Conservation (phyloP, 2,888 invertebrate genomes). For the Andrena marginata region DNA sequence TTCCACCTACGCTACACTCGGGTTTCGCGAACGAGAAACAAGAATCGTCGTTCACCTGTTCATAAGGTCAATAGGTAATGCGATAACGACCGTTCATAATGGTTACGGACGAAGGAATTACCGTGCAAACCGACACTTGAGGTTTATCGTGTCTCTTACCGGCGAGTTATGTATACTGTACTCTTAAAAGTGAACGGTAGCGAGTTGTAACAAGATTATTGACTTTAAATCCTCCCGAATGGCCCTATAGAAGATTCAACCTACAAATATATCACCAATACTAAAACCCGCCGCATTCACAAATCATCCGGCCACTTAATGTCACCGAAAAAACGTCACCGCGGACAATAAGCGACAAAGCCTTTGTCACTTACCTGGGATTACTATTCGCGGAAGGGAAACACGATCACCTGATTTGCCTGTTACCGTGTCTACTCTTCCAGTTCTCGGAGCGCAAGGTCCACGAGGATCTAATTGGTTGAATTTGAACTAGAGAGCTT, state of each 20-base stretch:
- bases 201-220: constrained; percentile 77
- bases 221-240: constrained; percentile 76
- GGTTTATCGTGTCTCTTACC: constrained; percentile 77
- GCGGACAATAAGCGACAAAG: background rate
- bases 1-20: constrained; percentile 27
- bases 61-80: constrained; percentile 77
- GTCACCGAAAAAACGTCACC: constrained; percentile 18
- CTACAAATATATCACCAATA: constrained; percentile 75
- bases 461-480: too few relatives aligned
- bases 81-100: constrained; percentile 76
- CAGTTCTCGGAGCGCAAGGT: too few relatives aligned
- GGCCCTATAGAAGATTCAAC: constrained; percentile 74
- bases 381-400: background rate
- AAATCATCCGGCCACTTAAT: constrained; percentile 50
- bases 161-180: constrained; percentile 74
- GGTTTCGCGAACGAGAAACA: constrained; percentile 32
- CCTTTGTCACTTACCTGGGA: background rate
- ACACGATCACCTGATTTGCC: background rate
- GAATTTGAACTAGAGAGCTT: background rate
- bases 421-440: too few relatives aligned
- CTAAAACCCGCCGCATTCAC: constrained; percentile 29
- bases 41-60: constrained; percentile 72
- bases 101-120: constrained; percentile 75
- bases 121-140: constrained; percentile 76
- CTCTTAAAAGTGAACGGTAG: constrained; percentile 77